Base-by-base conservation (phyloP, 1,140 invertebrate species). In the Wasmannia auropunctata region DNA sequence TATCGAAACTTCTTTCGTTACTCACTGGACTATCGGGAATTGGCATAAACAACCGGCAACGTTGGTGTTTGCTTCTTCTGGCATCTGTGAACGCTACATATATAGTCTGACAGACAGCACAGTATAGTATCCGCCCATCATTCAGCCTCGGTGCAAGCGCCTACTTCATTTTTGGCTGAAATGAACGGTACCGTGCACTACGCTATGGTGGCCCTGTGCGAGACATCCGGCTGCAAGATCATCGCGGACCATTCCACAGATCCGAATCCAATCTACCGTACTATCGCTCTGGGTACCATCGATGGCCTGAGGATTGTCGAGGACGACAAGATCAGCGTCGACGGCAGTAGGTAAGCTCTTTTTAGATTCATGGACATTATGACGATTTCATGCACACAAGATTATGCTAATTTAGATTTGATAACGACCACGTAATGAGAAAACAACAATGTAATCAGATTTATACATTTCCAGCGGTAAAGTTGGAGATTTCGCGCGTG, bases 31-130 rank as follows among this genome's bases (percentile, higher is more conserved):
- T 65, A 93, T 96, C 91, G 95, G n/a, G 5, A 93, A 95, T 80
- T 93, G 97, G 3, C 65, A 96, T 97, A 0, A 95, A 97, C 51
- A 96, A 97, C 62, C 63, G 11, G 19, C 72, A 25, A 67, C 51
- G 83, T 80, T 60, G 69, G 51, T 43, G 31, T 54, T 28, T 16
- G 14, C 34, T 7, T 25, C 1, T 54, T 51, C 51, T 58, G 37
- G 25, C 14, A 25, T 58, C 37, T 56, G 46, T 10, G 1, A 87
- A 58, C 14, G 60, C 2, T 67, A 25, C 14, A 67, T 19, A 25
- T 14, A 67, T 19, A 3, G 11, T 67, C 40, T 43, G 37, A 67
- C 63, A 67, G 63, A 37, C 62, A 22, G 40, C 63, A 63, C 74
- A 28, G 56, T n/a, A n/a, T n/a, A 60, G 62, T 60, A 49, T 4